A percentile compares a stretch with the other conserved stretches of the same genome.
These are phyloP conservation scores for Parazoanthus atlanticus DNA, from an alignment of 92 coral and sea anemone genomes.

Conservation along the genomic window DNA sequence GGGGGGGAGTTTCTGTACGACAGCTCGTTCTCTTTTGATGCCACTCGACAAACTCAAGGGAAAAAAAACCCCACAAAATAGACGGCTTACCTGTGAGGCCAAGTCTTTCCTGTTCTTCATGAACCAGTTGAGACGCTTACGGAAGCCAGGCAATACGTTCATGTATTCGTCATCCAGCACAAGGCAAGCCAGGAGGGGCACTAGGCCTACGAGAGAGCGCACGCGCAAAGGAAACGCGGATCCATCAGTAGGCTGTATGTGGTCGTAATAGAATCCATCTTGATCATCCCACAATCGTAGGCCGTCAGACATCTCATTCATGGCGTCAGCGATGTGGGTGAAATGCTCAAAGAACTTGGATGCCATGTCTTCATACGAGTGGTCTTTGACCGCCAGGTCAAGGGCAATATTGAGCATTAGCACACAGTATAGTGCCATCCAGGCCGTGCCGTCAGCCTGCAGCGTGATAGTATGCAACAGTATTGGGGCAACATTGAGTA, in stretches of 20 bases:
- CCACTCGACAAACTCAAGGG: not conserved
- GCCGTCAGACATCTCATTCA: conserved; percentile 91
- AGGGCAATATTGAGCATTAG: conserved; percentile 91
- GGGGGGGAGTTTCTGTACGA: no score
- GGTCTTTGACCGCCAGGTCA: conserved; percentile 83
- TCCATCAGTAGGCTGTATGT: conserved; percentile 46
- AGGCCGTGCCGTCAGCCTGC: conserved; percentile 99
- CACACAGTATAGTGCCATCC: conserved; percentile 98
- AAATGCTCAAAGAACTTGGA: conserved; percentile 98
- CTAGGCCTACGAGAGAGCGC: conserved; percentile 95
- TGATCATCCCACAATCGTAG: conserved; percentile 94
- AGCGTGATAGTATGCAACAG: not conserved
- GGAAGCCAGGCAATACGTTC: conserved; percentile 89
- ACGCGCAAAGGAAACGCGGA: conserved; percentile 82
- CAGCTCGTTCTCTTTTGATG: not conserved
- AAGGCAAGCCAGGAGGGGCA: conserved; percentile 90
- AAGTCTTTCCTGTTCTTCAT: conserved; percentile 83
- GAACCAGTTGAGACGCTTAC: conserved; percentile 91
- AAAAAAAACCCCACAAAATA: not conserved
- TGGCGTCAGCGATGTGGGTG: conserved; percentile 94
- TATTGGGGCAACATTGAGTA: not conserved
- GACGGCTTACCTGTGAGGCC: conserved; percentile 84
- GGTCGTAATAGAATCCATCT: conserved; percentile 98
- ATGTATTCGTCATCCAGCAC: conserved; percentile 92
- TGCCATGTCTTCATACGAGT: conserved; percentile 96